Evolutionary conservation across 2,888 invertebrate genomes (phyloP), one percentile per base, ranked within the genome.

Genomic region (Sminthurides aquaticus): DNA sequence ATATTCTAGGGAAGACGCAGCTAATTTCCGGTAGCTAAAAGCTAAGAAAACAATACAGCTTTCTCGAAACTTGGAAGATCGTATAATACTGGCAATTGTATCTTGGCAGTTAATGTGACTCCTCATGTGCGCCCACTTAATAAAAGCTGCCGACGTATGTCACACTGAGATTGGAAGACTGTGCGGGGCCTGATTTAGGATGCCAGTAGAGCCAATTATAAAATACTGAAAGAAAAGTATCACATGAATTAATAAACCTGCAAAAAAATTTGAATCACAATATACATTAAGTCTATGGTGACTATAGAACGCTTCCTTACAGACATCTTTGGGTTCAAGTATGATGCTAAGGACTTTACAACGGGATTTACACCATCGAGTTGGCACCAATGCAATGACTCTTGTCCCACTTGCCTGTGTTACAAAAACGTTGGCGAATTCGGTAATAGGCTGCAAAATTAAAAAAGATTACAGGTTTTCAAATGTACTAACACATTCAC

Each of bases 171-270:
- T 74, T 71, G 60, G 84, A 82, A 76, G 79, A 84, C 76, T 83
- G 80, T 54, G 81, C 79, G 68, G 87, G 85, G 69, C 84, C 81
- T 75, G 87, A 85, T 26, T 83, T 79, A 27, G 88, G 87, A 76
- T 87, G 81, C 88, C 89, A 90, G 75, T 88, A 89, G 86, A 89
- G 88, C 88, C 89, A 89, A 77, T 89, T 89, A 77, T 88, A 89
- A 85, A 87, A 88, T 74, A 89, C 89, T 89, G 80, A 71, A 84
- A 84, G 72, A 73, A 76, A 77, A 76, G 69, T 22, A 64, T n/a
- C n/a, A n/a, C n/a, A n/a, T n/a, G n/a, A n/a, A n/a, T n/a, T n/a
- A n/a, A n/a, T n/a, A n/a, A n/a, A n/a, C n/a, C n/a, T n/a, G n/a
- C n/a, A n/a, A n/a, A n/a, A n/a, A n/a, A n/a, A n/a, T n/a, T n/a